Evolutionary conservation across 2,888 invertebrate species (phyloP), one percentile per base, ranked within the genome.

Genomic region (Siphonodentalium dalli): DNA sequence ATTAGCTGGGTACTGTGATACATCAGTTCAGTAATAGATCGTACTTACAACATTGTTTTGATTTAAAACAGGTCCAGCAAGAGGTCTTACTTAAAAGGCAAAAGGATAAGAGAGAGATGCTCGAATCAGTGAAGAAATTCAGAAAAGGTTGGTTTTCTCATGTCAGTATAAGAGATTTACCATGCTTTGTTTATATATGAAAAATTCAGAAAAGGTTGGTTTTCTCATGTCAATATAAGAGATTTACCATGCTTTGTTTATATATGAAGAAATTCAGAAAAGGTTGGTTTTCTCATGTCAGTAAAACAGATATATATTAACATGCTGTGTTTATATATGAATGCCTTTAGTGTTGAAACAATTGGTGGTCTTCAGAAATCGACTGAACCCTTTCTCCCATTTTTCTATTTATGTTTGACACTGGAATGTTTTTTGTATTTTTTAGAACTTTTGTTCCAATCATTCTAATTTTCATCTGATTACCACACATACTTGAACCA

Each of bases 41-140:
- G n/a, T 33, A 5, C 6, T 11, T 34, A 8, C 18, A 34, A 11
- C 6, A 15, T 34, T 15, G n/a, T 40, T 42, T 7, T 37, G 11
- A 24, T 38, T 23, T 45, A 28, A 20, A 29, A 35, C 44, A 82
- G 78, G 87, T 95, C 65, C 88, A 92, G 84, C 87, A 88, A 53
- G 92, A 95, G 79, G 88, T 90, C 0, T 88, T 90, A 74, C 83
- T 92, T 45, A 89, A 92, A 74, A 89, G 93, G 78, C 90, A 91
- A 48, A 88, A 90, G 52, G 95, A 96, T 56, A 98, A 98, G 83
- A 90, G 89, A 77, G 89, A 94, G 72, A 88, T 97, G 87, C 78
- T 93, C 40, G 92, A 95, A 69, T 90, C 95, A 78, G 87, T 99
- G 15, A 96, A 98, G 78, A 91, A 96, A 75, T 95, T 91, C 69